Evolutionary conservation across 2,113 vertebrate genomes (phyloP).

Genomic region (Tupaia tana): DNA sequence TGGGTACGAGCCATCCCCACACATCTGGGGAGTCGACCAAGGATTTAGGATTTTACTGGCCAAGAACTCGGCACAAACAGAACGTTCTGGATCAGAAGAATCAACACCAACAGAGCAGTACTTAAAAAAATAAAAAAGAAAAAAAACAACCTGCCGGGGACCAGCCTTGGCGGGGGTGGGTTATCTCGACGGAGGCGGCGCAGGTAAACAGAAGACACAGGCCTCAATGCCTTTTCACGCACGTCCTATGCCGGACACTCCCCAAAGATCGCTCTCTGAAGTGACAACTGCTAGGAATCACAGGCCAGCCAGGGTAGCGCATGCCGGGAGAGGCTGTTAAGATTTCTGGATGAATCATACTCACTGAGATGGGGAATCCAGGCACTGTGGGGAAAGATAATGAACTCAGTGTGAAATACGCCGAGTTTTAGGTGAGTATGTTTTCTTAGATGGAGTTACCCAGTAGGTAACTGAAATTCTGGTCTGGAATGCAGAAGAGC

Average conservation of each 20-base stretch:
- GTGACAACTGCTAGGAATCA: too few relatives aligned
- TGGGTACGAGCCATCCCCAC: background rate
- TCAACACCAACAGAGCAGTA: background rate
- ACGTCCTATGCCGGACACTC: too few relatives aligned
- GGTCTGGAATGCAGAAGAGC: background rate
- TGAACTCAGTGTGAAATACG: background rate
- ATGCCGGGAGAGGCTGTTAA: too few relatives aligned
- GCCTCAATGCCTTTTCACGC: too few relatives aligned
- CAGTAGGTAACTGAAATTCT: background rate
- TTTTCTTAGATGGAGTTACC: background rate
- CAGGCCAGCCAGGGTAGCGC: too few relatives aligned
- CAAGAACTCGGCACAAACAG: background rate
- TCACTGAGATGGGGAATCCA: background rate
- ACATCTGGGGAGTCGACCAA: background rate
- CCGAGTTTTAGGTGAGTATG: background rate
- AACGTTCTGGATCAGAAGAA: conserved; percentile 1
- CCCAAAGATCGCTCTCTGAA: too few relatives aligned
- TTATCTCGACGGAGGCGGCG: too few relatives aligned
- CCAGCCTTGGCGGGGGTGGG: too few relatives aligned
- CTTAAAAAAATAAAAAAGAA: background rate
- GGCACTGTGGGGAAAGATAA: background rate
- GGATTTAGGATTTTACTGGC: background rate
- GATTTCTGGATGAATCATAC: background rate
- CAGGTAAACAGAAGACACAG: too few relatives aligned
- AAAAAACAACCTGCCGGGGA: too few relatives aligned